Evolutionary conservation across 2,113 vertebrate species (phyloP).

Genomic region (Chionodraco myersi): DNA sequence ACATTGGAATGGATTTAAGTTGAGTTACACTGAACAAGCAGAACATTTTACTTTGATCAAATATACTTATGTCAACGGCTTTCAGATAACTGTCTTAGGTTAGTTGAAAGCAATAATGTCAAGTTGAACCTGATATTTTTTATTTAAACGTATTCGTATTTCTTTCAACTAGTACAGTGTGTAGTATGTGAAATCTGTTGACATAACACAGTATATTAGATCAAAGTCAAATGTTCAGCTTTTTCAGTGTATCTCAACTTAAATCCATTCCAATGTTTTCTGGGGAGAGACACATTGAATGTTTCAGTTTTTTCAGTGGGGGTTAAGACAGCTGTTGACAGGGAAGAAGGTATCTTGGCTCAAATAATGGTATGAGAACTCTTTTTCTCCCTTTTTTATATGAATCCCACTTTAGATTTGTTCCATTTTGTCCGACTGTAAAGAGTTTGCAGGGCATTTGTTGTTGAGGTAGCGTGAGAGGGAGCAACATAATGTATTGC

Average conservation of each 20-base stretch:
- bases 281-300: conserved; percentile 23
- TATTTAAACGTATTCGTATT: too few relatives aligned
- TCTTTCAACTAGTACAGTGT: too few relatives aligned
- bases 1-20: conserved; percentile 14
- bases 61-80: too few relatives aligned
- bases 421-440: conserved; percentile 33
- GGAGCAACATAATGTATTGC: conserved; percentile 31
- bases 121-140: too few relatives aligned
- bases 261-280: conserved; percentile 31
- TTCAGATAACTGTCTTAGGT: too few relatives aligned
- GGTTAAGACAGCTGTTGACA: conserved; percentile 7
- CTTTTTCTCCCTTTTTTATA: neutral
- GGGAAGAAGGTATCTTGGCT: conserved; percentile 22
- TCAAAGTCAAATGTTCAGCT: too few relatives aligned
- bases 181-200: too few relatives aligned
- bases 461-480: conserved; percentile 9
- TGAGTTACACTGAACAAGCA: too few relatives aligned
- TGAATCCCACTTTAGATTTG: conserved; percentile 30
- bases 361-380: conserved; percentile 2
- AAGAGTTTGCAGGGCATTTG: conserved; percentile 23
- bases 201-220: too few relatives aligned
- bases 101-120: too few relatives aligned
- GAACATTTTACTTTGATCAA: too few relatives aligned
- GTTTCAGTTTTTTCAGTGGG: neutral
- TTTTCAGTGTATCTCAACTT: neutral